phyloP scores from a whole-genome alignment of 2,113 vertebrate genomes.

The Platichthys stellatus region DNA sequence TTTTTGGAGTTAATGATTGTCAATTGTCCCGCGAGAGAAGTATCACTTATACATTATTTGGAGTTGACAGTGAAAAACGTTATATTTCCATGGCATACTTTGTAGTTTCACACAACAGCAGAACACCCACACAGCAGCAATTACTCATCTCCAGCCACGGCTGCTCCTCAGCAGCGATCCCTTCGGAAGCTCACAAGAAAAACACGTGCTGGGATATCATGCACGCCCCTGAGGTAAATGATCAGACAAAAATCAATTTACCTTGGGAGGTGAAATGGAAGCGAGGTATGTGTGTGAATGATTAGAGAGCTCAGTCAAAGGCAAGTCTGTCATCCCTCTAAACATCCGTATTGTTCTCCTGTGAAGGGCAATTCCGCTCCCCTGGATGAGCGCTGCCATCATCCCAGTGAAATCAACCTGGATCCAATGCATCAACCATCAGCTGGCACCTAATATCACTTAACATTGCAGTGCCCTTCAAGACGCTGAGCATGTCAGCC shows the following conservation, averaged over 20 bases:
- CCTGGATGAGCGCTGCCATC: constrained; percentile 33
- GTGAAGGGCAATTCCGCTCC: constrained; percentile 25
- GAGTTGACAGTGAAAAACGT: neutral
- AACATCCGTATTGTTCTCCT: constrained; percentile 52
- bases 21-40: neutral
- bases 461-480: constrained; percentile 66
- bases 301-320: constrained; percentile 31
- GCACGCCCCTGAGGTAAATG: neutral
- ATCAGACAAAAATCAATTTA: neutral
- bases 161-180: neutral
- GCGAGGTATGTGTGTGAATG: neutral
- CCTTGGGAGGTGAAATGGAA: neutral
- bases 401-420: constrained; percentile 41
- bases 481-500: neutral
- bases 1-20: neutral
- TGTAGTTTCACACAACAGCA: constrained; percentile 14
- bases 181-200: constrained; percentile 3
- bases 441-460: constrained; percentile 60
- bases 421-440: constrained; percentile 53
- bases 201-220: neutral
- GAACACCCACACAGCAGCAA: constrained; percentile 9
- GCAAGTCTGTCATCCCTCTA: constrained; percentile 35
- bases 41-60: neutral
- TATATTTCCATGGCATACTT: neutral
- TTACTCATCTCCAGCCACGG: constrained; percentile 7